Evolutionary conservation across 2,888 invertebrate species (phyloP).

Genomic region (Clepsis dumicolana): DNA sequence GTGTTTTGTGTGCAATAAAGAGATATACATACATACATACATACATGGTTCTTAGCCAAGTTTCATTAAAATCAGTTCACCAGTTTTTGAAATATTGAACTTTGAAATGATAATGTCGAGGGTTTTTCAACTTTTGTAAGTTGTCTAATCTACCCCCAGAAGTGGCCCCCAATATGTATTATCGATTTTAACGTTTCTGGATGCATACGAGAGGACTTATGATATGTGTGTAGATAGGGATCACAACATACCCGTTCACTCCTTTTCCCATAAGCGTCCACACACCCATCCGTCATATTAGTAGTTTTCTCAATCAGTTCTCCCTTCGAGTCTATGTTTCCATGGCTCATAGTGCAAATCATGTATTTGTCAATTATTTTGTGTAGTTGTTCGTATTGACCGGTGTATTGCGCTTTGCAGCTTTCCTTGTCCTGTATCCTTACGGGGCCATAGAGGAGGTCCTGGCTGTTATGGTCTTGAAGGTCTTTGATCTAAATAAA

Average conservation of each 20-base stretch:
- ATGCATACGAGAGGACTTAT: too few species aligned
- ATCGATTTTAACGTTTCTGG: too few species aligned
- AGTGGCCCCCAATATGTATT: too few species aligned
- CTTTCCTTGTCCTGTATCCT: constrained; percentile 49
- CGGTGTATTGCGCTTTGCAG: constrained; percentile 52
- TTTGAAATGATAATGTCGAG: too few species aligned
- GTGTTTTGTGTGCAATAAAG: too few species aligned
- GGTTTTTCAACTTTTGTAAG: too few species aligned
- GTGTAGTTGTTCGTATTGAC: constrained; percentile 45
- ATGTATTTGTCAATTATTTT: constrained; percentile 56
- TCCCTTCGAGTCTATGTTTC: constrained; percentile 50
- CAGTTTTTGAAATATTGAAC: too few species aligned
- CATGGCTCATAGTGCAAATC: constrained; percentile 56
- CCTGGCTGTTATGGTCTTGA: background rate
- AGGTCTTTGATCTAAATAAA: background rate
- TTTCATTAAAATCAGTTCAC: too few species aligned
- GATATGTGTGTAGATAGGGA: too few species aligned
- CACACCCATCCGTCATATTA: constrained; percentile 4
- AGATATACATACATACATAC: too few species aligned
- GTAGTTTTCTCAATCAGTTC: constrained; percentile 18
- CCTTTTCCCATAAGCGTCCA: background rate
- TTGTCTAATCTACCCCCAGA: too few species aligned
- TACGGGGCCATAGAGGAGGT: constrained; percentile 23
- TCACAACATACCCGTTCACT: background rate
- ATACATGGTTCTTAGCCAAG: too few species aligned